A percentile compares a stretch with the other conserved stretches of the same genome.
Evolutionary conservation across 1,140 invertebrate species (phyloP).

Genomic region (Phortica variegata): DNA sequence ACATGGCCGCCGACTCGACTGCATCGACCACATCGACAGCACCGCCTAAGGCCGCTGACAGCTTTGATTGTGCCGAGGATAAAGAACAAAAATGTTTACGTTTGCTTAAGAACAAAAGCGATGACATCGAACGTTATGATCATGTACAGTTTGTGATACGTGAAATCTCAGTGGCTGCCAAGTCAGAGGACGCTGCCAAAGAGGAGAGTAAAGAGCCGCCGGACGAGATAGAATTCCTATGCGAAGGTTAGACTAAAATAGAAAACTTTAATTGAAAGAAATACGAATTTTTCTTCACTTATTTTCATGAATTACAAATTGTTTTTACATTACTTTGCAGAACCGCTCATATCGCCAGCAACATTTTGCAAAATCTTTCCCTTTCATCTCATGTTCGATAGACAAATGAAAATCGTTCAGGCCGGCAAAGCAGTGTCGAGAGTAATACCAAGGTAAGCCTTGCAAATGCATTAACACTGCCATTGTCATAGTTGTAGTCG

Average conservation of each 20-base stretch:
- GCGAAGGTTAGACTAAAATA: constrained; percentile 41
- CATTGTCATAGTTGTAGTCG: constrained; percentile 1
- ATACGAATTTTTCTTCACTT: constrained; percentile 1
- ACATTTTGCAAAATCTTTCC: constrained; percentile 94
- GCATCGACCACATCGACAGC: no score
- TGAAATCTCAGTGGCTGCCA: constrained; percentile 65
- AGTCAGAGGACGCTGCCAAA: constrained; percentile 33
- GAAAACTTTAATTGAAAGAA: background rate
- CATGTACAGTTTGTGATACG: constrained; percentile 94
- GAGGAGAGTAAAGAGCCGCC: constrained; percentile 66
- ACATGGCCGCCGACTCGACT: constrained; percentile 1
- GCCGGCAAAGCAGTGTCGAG: constrained; percentile 83
- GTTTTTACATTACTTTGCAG: constrained; percentile 58
- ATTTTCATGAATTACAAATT: background rate
- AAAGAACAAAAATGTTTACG: constrained; percentile 52
- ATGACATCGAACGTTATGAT: constrained; percentile 65
- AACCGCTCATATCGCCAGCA: constrained; percentile 83
- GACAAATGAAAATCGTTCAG: constrained; percentile 80
- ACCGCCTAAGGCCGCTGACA: constrained; percentile 26
- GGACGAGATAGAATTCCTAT: constrained; percentile 52
- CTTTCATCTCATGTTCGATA: constrained; percentile 92
- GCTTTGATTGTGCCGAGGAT: constrained; percentile 45
- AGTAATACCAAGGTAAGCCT: constrained; percentile 72
- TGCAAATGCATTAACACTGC: no score
- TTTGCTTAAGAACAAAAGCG: constrained; percentile 54